These are phyloP conservation scores for Ectobius pallidus DNA, from an alignment of 2,888 invertebrate species.

Conservation along the genomic window DNA sequence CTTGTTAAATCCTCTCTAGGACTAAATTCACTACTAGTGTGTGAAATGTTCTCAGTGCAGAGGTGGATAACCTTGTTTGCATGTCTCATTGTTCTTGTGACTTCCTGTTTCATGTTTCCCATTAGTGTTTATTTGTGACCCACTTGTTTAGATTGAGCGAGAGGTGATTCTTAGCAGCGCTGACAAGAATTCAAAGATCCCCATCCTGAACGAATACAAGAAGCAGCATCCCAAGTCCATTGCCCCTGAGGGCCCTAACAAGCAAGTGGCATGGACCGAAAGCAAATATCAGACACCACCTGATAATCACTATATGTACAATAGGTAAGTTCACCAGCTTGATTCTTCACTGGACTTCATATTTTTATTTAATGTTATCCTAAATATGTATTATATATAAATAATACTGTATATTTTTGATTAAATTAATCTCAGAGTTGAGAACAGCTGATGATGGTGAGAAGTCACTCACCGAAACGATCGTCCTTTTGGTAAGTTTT, in stretches of 20 bases:
- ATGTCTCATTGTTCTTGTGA: no score
- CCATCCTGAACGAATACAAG: conserved; percentile 76
- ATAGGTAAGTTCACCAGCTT: conserved; percentile 25
- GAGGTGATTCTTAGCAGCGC: conserved; percentile 76
- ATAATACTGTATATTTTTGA: background rate
- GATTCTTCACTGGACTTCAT: background rate
- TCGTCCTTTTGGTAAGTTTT: no score
- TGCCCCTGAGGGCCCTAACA: conserved; percentile 74
- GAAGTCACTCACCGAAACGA: no score
- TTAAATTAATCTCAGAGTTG: background rate
- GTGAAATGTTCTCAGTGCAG: no score
- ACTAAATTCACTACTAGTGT: no score
- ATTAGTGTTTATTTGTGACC: no score
- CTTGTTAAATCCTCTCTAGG: no score
- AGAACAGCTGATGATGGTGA: no score
- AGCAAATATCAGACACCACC: conserved; percentile 12
- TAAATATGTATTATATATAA: background rate
- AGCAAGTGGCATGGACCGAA: conserved; percentile 35
- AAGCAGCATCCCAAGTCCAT: conserved; percentile 67
- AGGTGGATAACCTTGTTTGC: no score
- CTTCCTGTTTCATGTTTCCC: no score
- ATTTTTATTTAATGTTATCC: background rate
- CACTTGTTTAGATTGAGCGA: conserved; percentile 73
- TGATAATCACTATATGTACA: conserved; percentile 13
- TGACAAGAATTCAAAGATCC: conserved; percentile 79